Base-by-base conservation (phyloP, 2,888 invertebrate species). In the Pomacea canaliculata region DNA sequence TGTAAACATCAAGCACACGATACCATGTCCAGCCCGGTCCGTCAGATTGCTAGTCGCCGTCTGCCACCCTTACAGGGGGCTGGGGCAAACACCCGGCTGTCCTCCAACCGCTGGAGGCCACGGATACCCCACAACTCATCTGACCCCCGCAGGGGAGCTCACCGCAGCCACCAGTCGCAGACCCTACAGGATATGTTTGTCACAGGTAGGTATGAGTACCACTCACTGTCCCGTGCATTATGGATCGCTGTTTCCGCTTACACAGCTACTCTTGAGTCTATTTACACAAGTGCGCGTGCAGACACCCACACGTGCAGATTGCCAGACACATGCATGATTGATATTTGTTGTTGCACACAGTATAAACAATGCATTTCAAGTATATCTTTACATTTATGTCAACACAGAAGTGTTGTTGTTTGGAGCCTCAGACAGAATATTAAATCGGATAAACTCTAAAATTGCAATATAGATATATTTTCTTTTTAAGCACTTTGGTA, bases 11-110 rank as follows among this genome's bases (percentile, higher is more conserved):
- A 2, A 56, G 12, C 51, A 56, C 7, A 56, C 51, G 51, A 56
- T 1, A 16, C 16, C 51, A 85, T 85, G 85, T 83, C 84, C 16
- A 84, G 80, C 62, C 86, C 85, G 7, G 80, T 82, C 16, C 81
- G 86, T 16, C 86, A 86, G 69, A 83, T 85, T 82, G 83, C 85
- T 69, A 81, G 81, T 23, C 79, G 87, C 7, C 83, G 85, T 46
- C 80, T 87, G 7, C 87, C 87, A 12, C 86, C 86, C 51, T 78
- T 87, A 59, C 85, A 85, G 62, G 83, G 84, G 67, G 80, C 77
- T 23, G 76, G 78, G 27, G 76, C 77, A 62, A 75, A 71, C 66
- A 23, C 18, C n/a, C 18, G 60, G 60, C 60, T n/a, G 1, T 19
- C 60, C 60, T 60, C 60, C 27, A n/a, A 10, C 10, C 63, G 63